Evolutionary conservation across 2,797 vertebrate species (phyloP).

Genomic region (Gastrophryne carolinensis): DNA sequence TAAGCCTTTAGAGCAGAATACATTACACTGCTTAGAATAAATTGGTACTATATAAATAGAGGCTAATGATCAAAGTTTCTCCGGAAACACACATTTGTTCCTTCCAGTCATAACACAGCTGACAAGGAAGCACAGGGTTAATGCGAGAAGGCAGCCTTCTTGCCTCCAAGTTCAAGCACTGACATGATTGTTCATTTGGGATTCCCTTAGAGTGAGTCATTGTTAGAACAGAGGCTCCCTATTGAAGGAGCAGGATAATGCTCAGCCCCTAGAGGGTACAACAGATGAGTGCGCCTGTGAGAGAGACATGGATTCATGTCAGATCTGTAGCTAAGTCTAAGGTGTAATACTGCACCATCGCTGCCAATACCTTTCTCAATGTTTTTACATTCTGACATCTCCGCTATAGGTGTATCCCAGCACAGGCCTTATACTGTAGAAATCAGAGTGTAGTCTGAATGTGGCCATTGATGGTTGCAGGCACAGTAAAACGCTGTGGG

Average conservation of each 20-base stretch:
- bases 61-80: neutral
- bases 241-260: slow-evolving; percentile 63
- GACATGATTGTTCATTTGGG: slow-evolving; percentile 76
- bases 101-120: slow-evolving; percentile 18
- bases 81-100: neutral
- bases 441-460: too few relatives aligned
- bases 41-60: neutral
- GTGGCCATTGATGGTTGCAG: too few relatives aligned
- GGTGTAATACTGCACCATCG: slow-evolving; percentile 19
- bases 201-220: slow-evolving; percentile 83
- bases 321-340: slow-evolving; percentile 38
- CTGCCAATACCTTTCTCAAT: slow-evolving; percentile 2
- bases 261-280: slow-evolving; percentile 63
- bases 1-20: neutral
- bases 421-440: neutral
- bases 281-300: slow-evolving; percentile 63
- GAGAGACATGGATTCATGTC: slow-evolving; percentile 51
- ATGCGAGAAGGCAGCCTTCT: slow-evolving; percentile 51
- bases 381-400: neutral
- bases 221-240: slow-evolving; percentile 62
- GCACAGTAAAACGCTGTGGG: neutral
- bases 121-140: slow-evolving; percentile 57
- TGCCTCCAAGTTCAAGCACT: slow-evolving; percentile 56
- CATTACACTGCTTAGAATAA: neutral
- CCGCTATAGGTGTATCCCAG: neutral